phyloP scores from a whole-genome alignment of 2,113 vertebrate genomes.

The Balaenoptera acutorostrata region DNA sequence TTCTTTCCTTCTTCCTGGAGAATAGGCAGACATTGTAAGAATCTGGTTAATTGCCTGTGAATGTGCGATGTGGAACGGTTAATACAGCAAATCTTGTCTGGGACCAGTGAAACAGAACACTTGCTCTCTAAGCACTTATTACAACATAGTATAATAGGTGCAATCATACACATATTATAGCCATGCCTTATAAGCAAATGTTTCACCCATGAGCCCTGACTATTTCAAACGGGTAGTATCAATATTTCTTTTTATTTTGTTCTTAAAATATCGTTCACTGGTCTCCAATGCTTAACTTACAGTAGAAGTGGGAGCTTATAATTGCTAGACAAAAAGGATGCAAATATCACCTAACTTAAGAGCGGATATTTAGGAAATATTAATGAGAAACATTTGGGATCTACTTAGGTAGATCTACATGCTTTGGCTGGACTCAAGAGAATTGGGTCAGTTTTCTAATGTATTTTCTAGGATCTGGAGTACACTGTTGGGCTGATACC shows the following conservation, averaged over 20 bases:
- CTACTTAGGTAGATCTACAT: not conserved
- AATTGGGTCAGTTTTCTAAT: not conserved
- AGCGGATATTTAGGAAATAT: conserved; percentile 27
- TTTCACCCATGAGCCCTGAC: not conserved
- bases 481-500: not conserved
- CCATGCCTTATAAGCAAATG: not conserved
- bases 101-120: not conserved
- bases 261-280: conserved; percentile 39
- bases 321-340: not conserved
- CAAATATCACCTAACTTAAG: conserved; percentile 30
- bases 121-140: not conserved
- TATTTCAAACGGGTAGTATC: conserved; percentile 4
- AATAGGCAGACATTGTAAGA: not conserved
- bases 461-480: not conserved
- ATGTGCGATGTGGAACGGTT: not conserved
- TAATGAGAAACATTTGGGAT: not conserved
- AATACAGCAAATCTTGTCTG: not conserved
- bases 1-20: conserved; percentile 11
- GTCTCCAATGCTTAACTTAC: not conserved
- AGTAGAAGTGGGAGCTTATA: conserved; percentile 12
- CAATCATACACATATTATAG: not conserved
- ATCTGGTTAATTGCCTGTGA: conserved; percentile 23
- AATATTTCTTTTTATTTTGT: conserved; percentile 7
- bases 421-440: not conserved
- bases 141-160: not conserved